phyloP scores from a whole-genome alignment of 2,888 invertebrate genomes.

The Drosophila robusta region DNA sequence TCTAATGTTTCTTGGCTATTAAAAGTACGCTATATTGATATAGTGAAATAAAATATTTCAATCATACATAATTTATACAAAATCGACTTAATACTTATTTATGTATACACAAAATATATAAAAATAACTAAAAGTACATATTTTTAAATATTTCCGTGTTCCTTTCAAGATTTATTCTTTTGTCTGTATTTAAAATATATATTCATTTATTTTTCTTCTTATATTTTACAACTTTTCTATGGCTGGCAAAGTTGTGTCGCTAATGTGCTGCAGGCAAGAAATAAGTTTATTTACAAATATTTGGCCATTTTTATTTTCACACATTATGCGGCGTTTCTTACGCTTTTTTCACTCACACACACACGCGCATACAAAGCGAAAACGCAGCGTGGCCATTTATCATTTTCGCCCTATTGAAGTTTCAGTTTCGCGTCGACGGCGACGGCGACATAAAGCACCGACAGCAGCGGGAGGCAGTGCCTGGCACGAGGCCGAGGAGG shows the following conservation, averaged over 20 bases:
- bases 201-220: neutral
- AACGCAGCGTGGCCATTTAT: conserved; percentile 75
- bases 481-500: conserved; percentile 22
- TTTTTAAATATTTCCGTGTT: neutral
- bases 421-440: conserved; percentile 70
- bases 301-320: conserved; percentile 72
- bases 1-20: too few relatives aligned
- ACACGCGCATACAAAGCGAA: conserved; percentile 35
- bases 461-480: conserved; percentile 56
- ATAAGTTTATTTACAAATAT: conserved; percentile 54
- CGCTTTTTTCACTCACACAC: conserved; percentile 14
- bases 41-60: too few relatives aligned
- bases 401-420: conserved; percentile 81
- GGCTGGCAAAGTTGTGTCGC: conserved; percentile 39
- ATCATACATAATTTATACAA: too few relatives aligned
- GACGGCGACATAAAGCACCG: conserved; percentile 73
- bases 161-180: neutral
- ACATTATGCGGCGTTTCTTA: conserved; percentile 54
- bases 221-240: conserved; percentile 6
- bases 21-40: too few relatives aligned
- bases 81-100: too few relatives aligned
- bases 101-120: too few relatives aligned
- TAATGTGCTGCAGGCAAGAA: conserved; percentile 48
- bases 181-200: neutral
- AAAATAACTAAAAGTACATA: too few relatives aligned